phyloP scores from a whole-genome alignment of 2,888 invertebrate species.

The Apotomis betuletana region DNA sequence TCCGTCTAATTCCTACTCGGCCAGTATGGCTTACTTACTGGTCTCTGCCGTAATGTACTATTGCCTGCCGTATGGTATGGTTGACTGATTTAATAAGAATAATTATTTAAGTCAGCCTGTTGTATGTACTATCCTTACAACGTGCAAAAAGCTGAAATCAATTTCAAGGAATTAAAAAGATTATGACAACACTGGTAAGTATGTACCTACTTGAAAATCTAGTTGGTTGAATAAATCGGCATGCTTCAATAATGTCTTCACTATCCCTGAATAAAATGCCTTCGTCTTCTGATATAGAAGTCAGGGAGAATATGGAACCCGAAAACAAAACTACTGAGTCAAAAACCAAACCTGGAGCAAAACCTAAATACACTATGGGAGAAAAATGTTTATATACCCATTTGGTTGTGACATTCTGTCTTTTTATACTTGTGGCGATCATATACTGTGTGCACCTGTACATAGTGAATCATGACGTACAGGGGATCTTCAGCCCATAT shows the following conservation, averaged over 20 bases:
- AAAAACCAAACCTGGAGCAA: neutral
- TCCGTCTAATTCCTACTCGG: no score
- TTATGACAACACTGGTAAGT: no score
- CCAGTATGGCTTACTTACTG: no score
- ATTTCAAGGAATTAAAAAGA: no score
- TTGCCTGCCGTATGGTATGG: no score
- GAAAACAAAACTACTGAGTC: no score
- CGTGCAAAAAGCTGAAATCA: no score
- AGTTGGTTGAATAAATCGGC: slow-evolving; percentile 4
- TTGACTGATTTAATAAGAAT: no score
- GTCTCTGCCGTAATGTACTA: no score
- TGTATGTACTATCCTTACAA: no score
- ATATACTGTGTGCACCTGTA: slow-evolving; percentile 61
- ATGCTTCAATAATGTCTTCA: slow-evolving; percentile 15
- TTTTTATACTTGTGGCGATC: slow-evolving; percentile 54
- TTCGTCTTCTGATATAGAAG: neutral
- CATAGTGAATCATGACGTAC: slow-evolving; percentile 52
- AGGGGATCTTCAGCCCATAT: neutral
- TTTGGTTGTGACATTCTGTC: slow-evolving; percentile 56
- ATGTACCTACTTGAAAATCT: neutral
- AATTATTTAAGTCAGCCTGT: no score
- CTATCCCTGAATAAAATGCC: neutral
- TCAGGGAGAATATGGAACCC: no score
- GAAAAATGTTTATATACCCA: slow-evolving; percentile 70
- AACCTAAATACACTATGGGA: slow-evolving; percentile 65